Conservation (phyloP, 2,888 invertebrate species). For the Amphipyra tragopoginis region DNA sequence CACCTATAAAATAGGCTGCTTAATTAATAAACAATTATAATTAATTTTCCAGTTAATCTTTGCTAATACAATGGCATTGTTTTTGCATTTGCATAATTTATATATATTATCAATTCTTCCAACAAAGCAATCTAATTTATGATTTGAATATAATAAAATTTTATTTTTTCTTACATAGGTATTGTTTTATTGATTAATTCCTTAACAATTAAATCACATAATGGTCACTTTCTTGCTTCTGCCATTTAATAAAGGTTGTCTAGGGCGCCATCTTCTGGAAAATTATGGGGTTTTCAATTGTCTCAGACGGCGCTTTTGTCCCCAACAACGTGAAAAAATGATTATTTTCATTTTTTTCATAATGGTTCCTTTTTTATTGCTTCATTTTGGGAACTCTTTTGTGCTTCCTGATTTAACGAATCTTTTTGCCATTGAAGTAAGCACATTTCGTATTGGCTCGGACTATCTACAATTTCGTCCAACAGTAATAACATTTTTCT, state of each 20-base stretch:
- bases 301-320: constrained; percentile 30
- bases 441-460: constrained; percentile 48
- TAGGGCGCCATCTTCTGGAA: constrained; percentile 23
- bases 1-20: constrained; percentile 93
- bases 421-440: constrained; percentile 52
- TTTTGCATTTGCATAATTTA: constrained; percentile 35
- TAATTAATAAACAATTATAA: constrained; percentile 31
- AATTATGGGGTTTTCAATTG: neutral
- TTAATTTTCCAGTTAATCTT: constrained; percentile 21
- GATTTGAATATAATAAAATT: constrained; percentile 42
- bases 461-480: constrained; percentile 62
- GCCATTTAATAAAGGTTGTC: neutral
- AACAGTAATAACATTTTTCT: constrained; percentile 66
- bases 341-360: constrained; percentile 1
- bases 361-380: constrained; percentile 45
- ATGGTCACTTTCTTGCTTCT: neutral
- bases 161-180: constrained; percentile 6
- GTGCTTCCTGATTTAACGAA: constrained; percentile 33
- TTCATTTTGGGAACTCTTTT: constrained; percentile 26
- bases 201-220: neutral
- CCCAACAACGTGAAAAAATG: neutral
- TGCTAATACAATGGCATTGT: constrained; percentile 9
- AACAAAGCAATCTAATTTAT: constrained; percentile 33
- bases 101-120: constrained; percentile 15
- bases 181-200: constrained; percentile 21